These are phyloP conservation scores for Chrysodeixis includens DNA, from an alignment of 2,888 invertebrate species.

Conservation along the genomic window DNA sequence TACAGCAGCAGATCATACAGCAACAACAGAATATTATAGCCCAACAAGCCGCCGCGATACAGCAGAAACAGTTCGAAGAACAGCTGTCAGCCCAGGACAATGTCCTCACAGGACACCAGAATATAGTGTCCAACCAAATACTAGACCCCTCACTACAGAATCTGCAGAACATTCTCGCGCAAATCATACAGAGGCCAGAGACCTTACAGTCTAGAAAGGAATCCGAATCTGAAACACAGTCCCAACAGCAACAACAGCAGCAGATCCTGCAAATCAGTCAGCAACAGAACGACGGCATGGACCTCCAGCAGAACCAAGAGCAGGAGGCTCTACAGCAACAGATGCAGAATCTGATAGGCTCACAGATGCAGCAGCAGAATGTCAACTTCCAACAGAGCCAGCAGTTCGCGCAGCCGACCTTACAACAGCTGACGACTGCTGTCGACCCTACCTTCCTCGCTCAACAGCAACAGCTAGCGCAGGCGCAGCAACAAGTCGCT, in stretches of 20 bases:
- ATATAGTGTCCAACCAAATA: constrained; percentile 79
- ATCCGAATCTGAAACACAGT: constrained; percentile 79
- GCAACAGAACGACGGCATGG: constrained; percentile 64
- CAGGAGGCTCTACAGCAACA: constrained; percentile 71
- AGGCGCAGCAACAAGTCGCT: constrained; percentile 83
- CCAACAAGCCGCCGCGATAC: constrained; percentile 85
- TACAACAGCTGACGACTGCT: constrained; percentile 65
- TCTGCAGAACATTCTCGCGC: constrained; percentile 82
- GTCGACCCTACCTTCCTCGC: constrained; percentile 79
- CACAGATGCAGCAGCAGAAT: constrained; percentile 78
- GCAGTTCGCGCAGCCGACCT: constrained; percentile 75
- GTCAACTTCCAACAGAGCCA: constrained; percentile 76
- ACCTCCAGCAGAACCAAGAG: constrained; percentile 67
- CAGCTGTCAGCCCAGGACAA: constrained; percentile 79
- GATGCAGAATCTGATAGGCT: constrained; percentile 75
- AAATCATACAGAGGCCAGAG: constrained; percentile 85
- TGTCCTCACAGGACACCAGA: constrained; percentile 76
- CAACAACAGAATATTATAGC: constrained; percentile 84
- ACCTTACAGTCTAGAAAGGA: constrained; percentile 80
- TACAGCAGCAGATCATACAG: constrained; percentile 88
- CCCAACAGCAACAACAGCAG: constrained; percentile 68
- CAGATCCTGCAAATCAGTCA: constrained; percentile 59
- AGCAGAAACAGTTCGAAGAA: constrained; percentile 84
- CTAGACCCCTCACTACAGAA: constrained; percentile 88
- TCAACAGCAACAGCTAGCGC: constrained; percentile 84